A percentile compares a stretch with the other conserved stretches of the same genome.
These are phyloP conservation scores for Batillaria attramentaria DNA, from an alignment of 1,140 invertebrate species.

Conservation along the genomic window DNA sequence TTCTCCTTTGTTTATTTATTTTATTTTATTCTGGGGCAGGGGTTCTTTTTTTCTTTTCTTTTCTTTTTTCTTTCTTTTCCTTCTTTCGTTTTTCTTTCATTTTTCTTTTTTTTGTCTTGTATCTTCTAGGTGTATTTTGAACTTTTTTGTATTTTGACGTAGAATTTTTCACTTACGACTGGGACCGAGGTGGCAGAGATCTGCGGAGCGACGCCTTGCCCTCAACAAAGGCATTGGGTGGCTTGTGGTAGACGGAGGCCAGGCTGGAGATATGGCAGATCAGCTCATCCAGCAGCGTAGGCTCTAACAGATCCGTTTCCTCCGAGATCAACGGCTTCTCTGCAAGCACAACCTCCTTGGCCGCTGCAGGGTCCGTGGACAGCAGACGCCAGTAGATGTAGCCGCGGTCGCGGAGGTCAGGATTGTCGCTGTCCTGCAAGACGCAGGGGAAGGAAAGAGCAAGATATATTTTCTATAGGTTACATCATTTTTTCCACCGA, in stretches of 20 bases:
- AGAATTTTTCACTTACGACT: slow-evolving; percentile 61
- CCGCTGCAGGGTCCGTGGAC: slow-evolving; percentile 98
- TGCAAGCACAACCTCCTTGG: slow-evolving; percentile 98
- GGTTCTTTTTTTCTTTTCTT: too few relatives aligned
- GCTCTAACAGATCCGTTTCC: slow-evolving; percentile 98
- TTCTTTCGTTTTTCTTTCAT: too few relatives aligned
- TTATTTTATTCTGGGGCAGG: too few relatives aligned
- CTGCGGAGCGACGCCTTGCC: slow-evolving; percentile 73
- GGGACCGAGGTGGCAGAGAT: slow-evolving; percentile 66
- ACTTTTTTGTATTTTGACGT: too few relatives aligned
- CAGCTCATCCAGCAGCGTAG: slow-evolving; percentile 96
- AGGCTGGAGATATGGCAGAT: slow-evolving; percentile 99
- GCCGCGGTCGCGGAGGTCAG: slow-evolving; percentile 97
- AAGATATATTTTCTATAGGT: not conserved
- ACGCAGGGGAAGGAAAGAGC: slow-evolving; percentile 10
- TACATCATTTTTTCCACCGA: too few relatives aligned
- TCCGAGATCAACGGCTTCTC: slow-evolving; percentile 99
- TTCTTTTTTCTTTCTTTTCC: too few relatives aligned
- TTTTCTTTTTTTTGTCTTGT: too few relatives aligned
- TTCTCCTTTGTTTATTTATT: too few relatives aligned
- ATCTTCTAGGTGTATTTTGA: too few relatives aligned
- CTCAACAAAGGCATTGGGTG: slow-evolving; percentile 98
- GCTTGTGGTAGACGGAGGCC: slow-evolving; percentile 99
- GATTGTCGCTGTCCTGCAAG: slow-evolving; percentile 97
- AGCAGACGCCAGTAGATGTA: slow-evolving; percentile 99